Percentiles rank a stretch among this genome's conserved stretches.
Conservation (phyloP, 1,140 invertebrate genomes). For the Pseudoatta argentina region DNA sequence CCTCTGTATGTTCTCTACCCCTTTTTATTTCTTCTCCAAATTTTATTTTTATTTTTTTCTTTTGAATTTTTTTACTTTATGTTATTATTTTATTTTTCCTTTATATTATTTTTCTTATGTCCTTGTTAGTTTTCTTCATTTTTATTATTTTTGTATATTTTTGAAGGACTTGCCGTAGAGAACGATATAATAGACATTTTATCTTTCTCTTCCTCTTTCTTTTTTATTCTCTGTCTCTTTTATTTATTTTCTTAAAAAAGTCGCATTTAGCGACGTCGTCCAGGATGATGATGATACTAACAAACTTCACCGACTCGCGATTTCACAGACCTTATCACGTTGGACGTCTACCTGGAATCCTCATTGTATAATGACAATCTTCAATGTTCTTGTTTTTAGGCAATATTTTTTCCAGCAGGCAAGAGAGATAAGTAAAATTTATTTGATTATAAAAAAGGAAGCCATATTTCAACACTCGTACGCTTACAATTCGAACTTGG, state of each 20-base stretch:
- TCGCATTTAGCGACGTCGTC: constrained; percentile 64
- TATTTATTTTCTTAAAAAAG: constrained; percentile 43
- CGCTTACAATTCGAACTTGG: not conserved
- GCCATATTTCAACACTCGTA: not conserved
- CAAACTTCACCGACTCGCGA: constrained; percentile 40
- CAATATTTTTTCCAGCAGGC: not conserved
- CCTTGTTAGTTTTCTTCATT: too few species aligned
- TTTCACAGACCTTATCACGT: constrained; percentile 57
- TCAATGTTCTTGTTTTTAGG: not conserved
- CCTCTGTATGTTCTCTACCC: too few species aligned
- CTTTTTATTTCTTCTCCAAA: too few species aligned
- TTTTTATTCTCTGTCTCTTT: not conserved
- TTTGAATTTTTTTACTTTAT: too few species aligned
- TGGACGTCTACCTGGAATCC: constrained; percentile 29
- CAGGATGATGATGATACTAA: constrained; percentile 53
- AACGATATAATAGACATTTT: not conserved
- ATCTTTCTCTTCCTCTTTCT: not conserved
- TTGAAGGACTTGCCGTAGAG: too few species aligned
- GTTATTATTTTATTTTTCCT: too few species aligned
- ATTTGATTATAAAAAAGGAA: not conserved
- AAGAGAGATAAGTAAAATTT: not conserved
- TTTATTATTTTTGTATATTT: too few species aligned
- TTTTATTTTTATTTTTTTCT: too few species aligned
- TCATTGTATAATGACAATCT: constrained; percentile 30
- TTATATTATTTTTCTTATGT: too few species aligned